Conservation (phyloP, 2,888 invertebrate species). For the Hesperia comma region DNA sequence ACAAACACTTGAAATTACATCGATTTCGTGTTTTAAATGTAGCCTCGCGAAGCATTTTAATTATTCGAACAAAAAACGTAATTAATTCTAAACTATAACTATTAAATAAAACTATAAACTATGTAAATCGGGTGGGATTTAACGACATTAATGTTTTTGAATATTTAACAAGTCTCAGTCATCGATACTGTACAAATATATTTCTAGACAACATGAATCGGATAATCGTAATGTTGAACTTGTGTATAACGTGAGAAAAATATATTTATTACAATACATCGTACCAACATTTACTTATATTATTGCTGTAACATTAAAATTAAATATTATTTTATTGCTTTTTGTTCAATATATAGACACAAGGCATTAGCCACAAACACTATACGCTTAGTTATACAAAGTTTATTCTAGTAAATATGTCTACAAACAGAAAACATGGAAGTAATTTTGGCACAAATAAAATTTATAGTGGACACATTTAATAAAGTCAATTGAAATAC, state of each 20-base stretch:
- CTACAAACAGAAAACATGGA: background rate
- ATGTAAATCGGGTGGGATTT: conserved; percentile 3
- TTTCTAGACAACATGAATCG: conserved; percentile 12
- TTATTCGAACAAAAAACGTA: background rate
- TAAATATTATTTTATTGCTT: conserved; percentile 13
- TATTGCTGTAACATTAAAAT: conserved; percentile 19
- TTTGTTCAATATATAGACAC: conserved; percentile 5
- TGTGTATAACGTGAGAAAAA: conserved; percentile 14
- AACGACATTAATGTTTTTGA: conserved; percentile 1
- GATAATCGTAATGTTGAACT: conserved; percentile 12
- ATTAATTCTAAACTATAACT: no score
- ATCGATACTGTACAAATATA: conserved; percentile 11
- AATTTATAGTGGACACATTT: background rate
- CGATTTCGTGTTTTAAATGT: no score
- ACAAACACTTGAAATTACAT: no score
- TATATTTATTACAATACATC: conserved; percentile 4
- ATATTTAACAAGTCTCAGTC: conserved; percentile 8
- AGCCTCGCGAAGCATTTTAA: no score
- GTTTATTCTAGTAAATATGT: background rate
- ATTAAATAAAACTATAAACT: background rate
- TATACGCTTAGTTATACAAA: background rate
- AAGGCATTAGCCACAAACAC: background rate
- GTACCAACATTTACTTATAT: conserved; percentile 11
- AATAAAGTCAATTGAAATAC: background rate
- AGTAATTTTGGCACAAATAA: conserved; percentile 16